Conservation (phyloP, 2,113 vertebrate species). For the Ctenodactylus gundi region DNA sequence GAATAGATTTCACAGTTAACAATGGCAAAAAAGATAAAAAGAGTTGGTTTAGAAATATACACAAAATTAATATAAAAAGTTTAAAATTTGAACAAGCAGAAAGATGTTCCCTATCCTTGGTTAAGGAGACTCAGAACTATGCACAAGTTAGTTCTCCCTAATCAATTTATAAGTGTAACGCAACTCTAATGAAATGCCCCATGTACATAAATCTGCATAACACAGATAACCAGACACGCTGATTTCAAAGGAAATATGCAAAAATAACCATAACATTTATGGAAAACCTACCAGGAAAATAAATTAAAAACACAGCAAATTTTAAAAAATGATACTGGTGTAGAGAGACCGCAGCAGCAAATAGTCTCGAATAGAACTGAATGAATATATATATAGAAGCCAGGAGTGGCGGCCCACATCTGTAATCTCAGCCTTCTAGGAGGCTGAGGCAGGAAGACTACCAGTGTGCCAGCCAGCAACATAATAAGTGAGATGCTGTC, state of each 20-base stretch:
- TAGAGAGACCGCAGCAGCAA: neutral
- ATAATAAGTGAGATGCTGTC: too few relatives aligned
- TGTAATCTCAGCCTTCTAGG: neutral
- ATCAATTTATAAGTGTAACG: neutral
- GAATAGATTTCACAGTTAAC: neutral
- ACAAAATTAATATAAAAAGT: neutral
- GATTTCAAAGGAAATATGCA: neutral
- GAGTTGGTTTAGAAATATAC: neutral
- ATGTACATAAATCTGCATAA: too few relatives aligned
- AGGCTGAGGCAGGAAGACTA: neutral
- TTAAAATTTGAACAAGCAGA: neutral
- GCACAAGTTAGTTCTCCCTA: neutral
- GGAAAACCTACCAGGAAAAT: neutral
- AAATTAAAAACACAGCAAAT: neutral
- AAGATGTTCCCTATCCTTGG: neutral
- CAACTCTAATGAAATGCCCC: neutral
- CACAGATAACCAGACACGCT: neutral
- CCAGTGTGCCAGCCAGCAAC: too few relatives aligned
- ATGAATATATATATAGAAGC: neutral
- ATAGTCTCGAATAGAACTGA: neutral
- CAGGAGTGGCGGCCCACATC: neutral
- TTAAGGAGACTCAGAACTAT: neutral
- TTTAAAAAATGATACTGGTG: neutral
- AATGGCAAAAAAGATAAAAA: neutral
- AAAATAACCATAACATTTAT: neutral